phyloP scores from a whole-genome alignment of 1,140 invertebrate genomes.

The Drosophila aff. region DNA sequence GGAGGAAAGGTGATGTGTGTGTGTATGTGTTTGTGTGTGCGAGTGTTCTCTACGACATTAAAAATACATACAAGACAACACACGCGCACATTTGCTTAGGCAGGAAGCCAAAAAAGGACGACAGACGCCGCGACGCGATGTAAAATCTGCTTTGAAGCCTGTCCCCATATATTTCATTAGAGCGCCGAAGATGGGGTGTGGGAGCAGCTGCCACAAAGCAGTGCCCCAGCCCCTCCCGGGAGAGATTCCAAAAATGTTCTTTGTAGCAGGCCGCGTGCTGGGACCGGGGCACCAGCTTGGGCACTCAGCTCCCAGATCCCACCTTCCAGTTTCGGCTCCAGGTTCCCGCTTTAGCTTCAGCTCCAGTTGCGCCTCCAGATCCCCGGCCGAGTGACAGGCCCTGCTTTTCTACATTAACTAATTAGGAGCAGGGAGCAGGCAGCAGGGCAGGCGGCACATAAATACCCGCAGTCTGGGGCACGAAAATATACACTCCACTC shows the following conservation, averaged over 20 bases:
- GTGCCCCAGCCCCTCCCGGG: neutral
- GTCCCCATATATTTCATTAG: conserved; percentile 61
- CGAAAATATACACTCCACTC: conserved; percentile 6
- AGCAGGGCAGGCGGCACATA: conserved; percentile 11
- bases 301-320: conserved; percentile 8
- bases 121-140: neutral
- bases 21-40: neutral
- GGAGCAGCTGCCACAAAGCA: conserved; percentile 37
- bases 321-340: neutral
- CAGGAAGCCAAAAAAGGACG: conserved; percentile 1
- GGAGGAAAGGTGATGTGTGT: neutral
- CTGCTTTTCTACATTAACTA: conserved; percentile 70
- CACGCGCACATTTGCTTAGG: conserved; percentile 49
- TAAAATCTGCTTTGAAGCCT: conserved; percentile 66
- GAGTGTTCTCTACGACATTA: conserved; percentile 44
- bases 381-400: conserved; percentile 44
- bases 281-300: conserved; percentile 29
- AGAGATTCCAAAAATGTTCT: conserved; percentile 48
- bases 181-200: neutral
- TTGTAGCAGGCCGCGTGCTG: conserved; percentile 46
- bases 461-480: conserved; percentile 7
- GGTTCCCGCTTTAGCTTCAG: neutral
- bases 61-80: conserved; percentile 54
- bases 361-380: neutral
- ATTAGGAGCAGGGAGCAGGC: conserved; percentile 51